A percentile compares a stretch with the other conserved stretches of the same genome.
Evolutionary conservation across 2,113 vertebrate species (phyloP).

Genomic region (Xyrauchen texanus): DNA sequence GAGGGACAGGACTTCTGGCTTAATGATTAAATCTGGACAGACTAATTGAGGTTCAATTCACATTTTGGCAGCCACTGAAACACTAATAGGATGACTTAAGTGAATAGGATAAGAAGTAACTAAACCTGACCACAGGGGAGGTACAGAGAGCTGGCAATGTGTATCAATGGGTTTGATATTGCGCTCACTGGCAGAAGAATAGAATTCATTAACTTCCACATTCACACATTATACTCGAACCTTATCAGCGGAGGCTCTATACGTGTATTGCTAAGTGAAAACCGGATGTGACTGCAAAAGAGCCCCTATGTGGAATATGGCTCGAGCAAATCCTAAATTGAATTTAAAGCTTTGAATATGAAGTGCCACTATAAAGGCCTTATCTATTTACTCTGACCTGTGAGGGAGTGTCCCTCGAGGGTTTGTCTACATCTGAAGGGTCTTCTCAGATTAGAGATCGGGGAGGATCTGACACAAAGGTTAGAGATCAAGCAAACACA

Average conservation of each 20-base stretch:
- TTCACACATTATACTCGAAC: background rate
- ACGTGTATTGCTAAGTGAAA: constrained; percentile 2
- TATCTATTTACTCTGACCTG: constrained; percentile 44
- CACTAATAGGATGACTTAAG: constrained; percentile 49
- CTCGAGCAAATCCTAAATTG: constrained; percentile 13
- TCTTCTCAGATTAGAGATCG: constrained; percentile 64
- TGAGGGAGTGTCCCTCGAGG: constrained; percentile 46
- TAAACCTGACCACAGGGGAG: constrained; percentile 10
- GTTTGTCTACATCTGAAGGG: constrained; percentile 65
- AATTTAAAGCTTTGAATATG: constrained; percentile 8
- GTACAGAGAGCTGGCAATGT: background rate
- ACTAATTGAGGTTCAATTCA: constrained; percentile 70
- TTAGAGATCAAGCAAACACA: constrained; percentile 27
- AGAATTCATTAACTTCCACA: constrained; percentile 38
- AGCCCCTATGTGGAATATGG: background rate
- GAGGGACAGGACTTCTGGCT: constrained; percentile 58
- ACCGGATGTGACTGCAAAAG: background rate
- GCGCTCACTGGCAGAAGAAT: background rate
- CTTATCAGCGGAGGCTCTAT: constrained; percentile 1
- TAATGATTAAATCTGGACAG: constrained; percentile 67
- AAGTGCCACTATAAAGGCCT: constrained; percentile 16
- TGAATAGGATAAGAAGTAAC: constrained; percentile 36
- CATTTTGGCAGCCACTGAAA: constrained; percentile 64
- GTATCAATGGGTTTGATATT: constrained; percentile 23
- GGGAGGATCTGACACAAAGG: constrained; percentile 30